Percentiles rank a stretch among this genome's conserved stretches.
Conservation (phyloP, 2,797 vertebrate species). For the Sebastes glaucus region DNA sequence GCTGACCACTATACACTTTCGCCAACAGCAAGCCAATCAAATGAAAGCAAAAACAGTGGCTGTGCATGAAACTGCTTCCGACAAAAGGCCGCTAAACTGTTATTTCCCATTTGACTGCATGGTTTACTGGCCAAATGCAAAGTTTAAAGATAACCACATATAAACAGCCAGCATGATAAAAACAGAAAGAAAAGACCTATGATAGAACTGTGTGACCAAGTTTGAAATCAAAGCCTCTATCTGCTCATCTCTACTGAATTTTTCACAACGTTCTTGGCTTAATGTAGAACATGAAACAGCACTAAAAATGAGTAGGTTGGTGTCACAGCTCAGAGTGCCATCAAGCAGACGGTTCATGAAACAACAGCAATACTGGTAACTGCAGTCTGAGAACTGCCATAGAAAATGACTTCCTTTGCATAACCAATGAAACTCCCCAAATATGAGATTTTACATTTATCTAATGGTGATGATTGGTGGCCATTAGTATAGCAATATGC, state of each 20-base stretch:
- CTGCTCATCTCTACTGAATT: conserved; percentile 7
- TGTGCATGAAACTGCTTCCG: conserved; percentile 22
- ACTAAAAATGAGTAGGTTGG: conserved; percentile 4
- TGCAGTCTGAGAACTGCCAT: background rate
- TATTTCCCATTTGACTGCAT: conserved; percentile 12
- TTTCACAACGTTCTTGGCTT: conserved; percentile 1
- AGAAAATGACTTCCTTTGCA: background rate
- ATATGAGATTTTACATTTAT: background rate
- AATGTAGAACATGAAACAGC: conserved; percentile 20
- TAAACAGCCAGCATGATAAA: background rate
- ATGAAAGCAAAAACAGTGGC: conserved; percentile 38
- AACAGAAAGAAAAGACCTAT: background rate
- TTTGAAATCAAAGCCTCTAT: conserved; percentile 24
- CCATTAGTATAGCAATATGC: background rate
- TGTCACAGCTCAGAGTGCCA: background rate
- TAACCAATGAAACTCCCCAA: background rate
- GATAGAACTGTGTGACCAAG: background rate
- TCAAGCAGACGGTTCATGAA: background rate
- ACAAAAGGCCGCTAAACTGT: background rate
- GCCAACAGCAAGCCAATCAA: conserved; percentile 32
- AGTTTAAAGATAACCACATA: conserved; percentile 4
- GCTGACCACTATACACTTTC: conserved; percentile 29
- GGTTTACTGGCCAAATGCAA: background rate
- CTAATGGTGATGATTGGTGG: background rate
- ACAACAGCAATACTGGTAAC: background rate